These are phyloP conservation scores for Euphonia xanthogaster DNA, from an alignment of 2,797 vertebrate species.

Conservation along the genomic window DNA sequence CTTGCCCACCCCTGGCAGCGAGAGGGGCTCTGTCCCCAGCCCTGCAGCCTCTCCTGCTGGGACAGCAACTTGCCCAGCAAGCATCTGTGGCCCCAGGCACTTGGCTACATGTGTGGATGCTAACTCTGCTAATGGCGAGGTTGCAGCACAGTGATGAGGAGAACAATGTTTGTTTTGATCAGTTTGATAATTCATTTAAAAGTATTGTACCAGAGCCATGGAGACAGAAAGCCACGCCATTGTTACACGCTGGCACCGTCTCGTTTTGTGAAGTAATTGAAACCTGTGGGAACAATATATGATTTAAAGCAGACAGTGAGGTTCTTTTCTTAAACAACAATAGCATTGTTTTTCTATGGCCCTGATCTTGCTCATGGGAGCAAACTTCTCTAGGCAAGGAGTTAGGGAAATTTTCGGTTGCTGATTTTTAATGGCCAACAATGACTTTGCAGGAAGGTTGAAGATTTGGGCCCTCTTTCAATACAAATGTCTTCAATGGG, in stretches of 20 bases:
- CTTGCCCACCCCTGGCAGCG: background rate
- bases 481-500: background rate
- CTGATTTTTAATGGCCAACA: background rate
- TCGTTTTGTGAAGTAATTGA: conserved; percentile 22
- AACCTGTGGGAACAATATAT: conserved; percentile 63
- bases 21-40: background rate
- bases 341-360: conserved; percentile 11
- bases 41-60: background rate
- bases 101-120: background rate
- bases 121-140: background rate
- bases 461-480: background rate
- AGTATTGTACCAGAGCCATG: conserved; percentile 15
- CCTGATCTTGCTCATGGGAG: conserved; percentile 4
- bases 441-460: background rate
- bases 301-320: conserved; percentile 49
- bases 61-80: background rate
- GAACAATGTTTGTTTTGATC: conserved; percentile 15
- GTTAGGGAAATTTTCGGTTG: background rate
- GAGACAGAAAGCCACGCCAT: conserved; percentile 16
- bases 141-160: background rate
- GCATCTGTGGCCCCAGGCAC: background rate
- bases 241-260: conserved; percentile 19
- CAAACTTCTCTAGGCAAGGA: background rate
- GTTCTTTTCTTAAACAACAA: conserved; percentile 49
- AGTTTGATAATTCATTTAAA: conserved; percentile 11